A percentile compares a stretch with the other conserved stretches of the same genome.
Conservation (phyloP, 2,113 vertebrate species). For the Lipotes vexillifer region DNA sequence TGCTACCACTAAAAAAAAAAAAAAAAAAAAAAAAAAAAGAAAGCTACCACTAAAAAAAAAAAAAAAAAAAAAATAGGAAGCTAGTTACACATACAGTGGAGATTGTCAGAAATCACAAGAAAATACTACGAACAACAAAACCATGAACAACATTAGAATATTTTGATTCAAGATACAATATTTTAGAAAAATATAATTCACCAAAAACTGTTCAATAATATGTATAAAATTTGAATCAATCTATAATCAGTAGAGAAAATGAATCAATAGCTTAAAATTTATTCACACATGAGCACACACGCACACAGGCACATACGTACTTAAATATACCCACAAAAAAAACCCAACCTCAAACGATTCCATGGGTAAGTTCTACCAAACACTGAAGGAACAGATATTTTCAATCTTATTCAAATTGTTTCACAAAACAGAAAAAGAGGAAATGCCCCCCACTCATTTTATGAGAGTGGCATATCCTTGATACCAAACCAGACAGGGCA, state of each 20-base stretch:
- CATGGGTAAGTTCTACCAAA: not conserved
- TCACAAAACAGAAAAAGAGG: conserved; percentile 11
- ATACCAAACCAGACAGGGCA: not conserved
- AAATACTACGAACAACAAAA: not conserved
- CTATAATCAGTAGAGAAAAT: not conserved
- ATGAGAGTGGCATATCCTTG: not conserved
- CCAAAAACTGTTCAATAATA: not conserved
- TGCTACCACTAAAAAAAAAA: not conserved
- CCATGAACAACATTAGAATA: not conserved
- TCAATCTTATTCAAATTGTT: conserved; percentile 39
- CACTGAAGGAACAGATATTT: conserved; percentile 32
- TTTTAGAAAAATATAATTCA: conserved; percentile 4
- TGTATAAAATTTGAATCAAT: not conserved
- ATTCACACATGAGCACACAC: not conserved
- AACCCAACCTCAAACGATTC: conserved; percentile 25
- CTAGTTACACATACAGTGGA: not conserved
- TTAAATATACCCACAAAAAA: not conserved
- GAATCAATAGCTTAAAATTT: not conserved
- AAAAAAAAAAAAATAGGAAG: not conserved
- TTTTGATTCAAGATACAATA: not conserved
- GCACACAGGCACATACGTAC: not conserved
- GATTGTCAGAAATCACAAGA: conserved; percentile 29
- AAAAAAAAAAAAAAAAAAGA: not conserved
- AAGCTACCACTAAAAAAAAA: not conserved
- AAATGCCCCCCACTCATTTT: not conserved